Conservation (phyloP, 2,797 vertebrate genomes). For the Sebastes reedi region DNA sequence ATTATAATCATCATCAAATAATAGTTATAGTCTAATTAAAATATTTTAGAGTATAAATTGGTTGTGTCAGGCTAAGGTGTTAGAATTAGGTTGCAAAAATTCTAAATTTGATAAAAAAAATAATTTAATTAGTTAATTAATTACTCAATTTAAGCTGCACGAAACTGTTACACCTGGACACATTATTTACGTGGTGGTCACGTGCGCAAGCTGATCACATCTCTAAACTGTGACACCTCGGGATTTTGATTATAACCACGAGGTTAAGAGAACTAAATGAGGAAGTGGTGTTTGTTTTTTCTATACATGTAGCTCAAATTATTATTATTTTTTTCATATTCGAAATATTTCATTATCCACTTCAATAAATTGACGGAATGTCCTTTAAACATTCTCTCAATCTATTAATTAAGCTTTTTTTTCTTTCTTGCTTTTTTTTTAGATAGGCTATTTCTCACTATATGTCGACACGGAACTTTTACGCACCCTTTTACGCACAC, state of each 20-base stretch:
- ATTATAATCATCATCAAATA: too few species aligned
- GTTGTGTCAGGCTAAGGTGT: rapidly evolving
- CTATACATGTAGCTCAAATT: neutral
- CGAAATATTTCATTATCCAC: neutral
- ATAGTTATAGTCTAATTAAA: neutral
- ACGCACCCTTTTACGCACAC: neutral
- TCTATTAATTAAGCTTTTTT: neutral
- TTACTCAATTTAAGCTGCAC: neutral
- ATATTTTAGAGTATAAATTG: neutral
- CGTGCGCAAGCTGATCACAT: neutral
- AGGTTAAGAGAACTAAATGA: neutral
- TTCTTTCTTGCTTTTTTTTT: neutral
- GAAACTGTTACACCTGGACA: neutral
- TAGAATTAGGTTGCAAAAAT: neutral
- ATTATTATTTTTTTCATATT: neutral
- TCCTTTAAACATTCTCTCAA: neutral
- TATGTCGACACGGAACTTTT: neutral
- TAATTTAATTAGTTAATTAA: neutral
- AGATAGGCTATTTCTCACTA: neutral
- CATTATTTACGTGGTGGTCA: neutral
- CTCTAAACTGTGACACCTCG: neutral
- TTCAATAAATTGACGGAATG: neutral
- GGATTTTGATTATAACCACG: neutral
- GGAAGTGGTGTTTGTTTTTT: neutral
- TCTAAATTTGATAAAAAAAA: neutral